phyloP scores from a whole-genome alignment of 2,888 invertebrate species.

The Ashinkailepas kermadecensis region DNA sequence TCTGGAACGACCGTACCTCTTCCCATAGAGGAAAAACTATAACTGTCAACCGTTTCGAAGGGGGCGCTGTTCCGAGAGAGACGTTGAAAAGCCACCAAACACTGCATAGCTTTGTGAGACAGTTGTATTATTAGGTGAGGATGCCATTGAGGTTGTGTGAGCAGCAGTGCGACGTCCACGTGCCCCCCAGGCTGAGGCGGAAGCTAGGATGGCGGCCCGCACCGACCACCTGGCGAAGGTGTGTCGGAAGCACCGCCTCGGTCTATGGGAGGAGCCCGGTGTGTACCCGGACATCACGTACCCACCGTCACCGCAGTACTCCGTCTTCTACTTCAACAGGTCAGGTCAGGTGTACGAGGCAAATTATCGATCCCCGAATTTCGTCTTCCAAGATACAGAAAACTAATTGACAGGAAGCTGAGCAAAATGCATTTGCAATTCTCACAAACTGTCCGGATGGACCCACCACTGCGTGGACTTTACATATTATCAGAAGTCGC shows the following conservation, averaged over 20 bases:
- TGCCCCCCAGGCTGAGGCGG: background rate
- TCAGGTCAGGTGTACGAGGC: slow-evolving; percentile 33
- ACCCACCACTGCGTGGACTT: background rate
- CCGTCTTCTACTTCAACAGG: slow-evolving; percentile 46
- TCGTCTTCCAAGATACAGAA: background rate
- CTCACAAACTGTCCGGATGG: background rate
- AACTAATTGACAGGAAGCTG: background rate
- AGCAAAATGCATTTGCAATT: too few species aligned
- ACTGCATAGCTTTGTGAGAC: too few species aligned
- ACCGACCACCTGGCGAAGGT: slow-evolving; percentile 32
- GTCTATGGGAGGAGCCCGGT: slow-evolving; percentile 37
- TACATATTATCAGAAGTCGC: background rate
- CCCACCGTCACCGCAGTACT: slow-evolving; percentile 46
- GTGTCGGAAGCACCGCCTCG: slow-evolving; percentile 44
- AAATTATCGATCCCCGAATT: background rate
- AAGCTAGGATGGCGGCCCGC: slow-evolving; percentile 9
- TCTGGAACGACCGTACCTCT: too few species aligned
- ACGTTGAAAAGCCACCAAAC: too few species aligned
- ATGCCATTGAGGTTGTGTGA: too few species aligned
- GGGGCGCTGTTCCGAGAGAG: too few species aligned
- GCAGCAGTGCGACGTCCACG: too few species aligned
- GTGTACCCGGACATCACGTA: slow-evolving; percentile 40
- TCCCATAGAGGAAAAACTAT: too few species aligned
- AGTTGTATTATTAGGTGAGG: too few species aligned
- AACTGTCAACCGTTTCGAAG: too few species aligned